A percentile compares a stretch with the other conserved stretches of the same genome.
Evolutionary conservation across 2,888 invertebrate genomes (phyloP).

Genomic region (Drosophila siamana): DNA sequence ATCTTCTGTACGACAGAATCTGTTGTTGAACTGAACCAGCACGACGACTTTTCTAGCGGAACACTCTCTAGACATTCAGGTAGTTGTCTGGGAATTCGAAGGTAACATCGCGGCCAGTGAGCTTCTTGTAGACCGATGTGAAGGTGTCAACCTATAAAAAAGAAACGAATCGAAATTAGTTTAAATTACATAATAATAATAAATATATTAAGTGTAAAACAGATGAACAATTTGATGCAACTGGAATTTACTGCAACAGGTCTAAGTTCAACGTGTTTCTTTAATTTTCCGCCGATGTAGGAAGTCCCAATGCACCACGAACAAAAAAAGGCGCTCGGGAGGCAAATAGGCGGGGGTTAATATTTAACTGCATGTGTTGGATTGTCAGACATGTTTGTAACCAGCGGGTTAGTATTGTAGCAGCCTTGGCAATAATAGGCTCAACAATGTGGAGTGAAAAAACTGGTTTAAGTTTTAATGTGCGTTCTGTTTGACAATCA

Average conservation of each 20-base stretch:
- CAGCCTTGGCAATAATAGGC: constrained; percentile 21
- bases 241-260: constrained; percentile 27
- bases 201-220: constrained; percentile 38
- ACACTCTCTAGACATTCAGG: constrained; percentile 87
- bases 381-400: constrained; percentile 13
- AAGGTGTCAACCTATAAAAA: constrained; percentile 96
- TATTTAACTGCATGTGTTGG: constrained; percentile 15
- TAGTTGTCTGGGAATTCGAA: constrained; percentile 99
- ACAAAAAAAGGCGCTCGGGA: constrained; percentile 65
- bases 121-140: constrained; percentile 98
- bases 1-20: constrained; percentile 80
- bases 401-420: constrained; percentile 17
- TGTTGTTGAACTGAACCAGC: constrained; percentile 60
- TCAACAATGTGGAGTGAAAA: constrained; percentile 53
- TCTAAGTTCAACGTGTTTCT: constrained; percentile 18
- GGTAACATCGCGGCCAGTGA: constrained; percentile 99
- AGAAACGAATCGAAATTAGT: constrained; percentile 45
- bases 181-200: background rate
- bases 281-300: constrained; percentile 79
- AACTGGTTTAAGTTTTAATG: constrained; percentile 56
- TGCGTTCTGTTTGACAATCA: constrained; percentile 84
- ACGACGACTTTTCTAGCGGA: constrained; percentile 43
- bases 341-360: constrained; percentile 78
- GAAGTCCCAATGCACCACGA: constrained; percentile 78
- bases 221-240: constrained; percentile 31